These are phyloP conservation scores for Camponotus floridanus DNA, from an alignment of 1,140 invertebrate genomes.

Conservation along the genomic window DNA sequence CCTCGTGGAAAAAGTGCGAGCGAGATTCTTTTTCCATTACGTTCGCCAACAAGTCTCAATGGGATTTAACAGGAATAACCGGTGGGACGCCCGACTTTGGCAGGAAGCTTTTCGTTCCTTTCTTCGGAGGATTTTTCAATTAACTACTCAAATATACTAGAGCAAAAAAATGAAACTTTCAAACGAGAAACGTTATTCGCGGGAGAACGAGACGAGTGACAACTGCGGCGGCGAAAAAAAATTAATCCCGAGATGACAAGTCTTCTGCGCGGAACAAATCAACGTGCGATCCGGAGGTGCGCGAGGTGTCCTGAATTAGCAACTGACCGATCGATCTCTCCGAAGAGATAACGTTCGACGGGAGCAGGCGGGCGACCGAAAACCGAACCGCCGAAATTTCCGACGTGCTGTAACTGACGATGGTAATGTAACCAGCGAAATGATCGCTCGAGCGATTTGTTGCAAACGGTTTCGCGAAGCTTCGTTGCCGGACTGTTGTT, in stretches of 20 bases:
- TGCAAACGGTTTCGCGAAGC: conserved; percentile 42
- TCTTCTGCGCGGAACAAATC: background rate
- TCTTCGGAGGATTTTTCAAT: conserved; percentile 1
- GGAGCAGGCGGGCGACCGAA: conserved; percentile 11
- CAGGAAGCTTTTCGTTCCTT: background rate
- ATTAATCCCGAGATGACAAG: too few relatives aligned
- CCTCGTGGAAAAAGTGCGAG: background rate
- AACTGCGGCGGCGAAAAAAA: background rate
- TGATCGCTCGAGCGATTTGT: conserved; percentile 49
- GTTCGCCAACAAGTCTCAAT: conserved; percentile 15
- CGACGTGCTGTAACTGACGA: conserved; percentile 48
- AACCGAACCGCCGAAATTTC: conserved; percentile 66
- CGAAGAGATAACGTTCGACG: background rate
- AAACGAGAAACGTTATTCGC: too few relatives aligned
- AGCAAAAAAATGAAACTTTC: background rate
- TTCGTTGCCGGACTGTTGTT: conserved; percentile 76
- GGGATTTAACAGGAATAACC: conserved; percentile 23
- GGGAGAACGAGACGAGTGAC: background rate
- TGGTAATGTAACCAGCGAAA: conserved; percentile 38
- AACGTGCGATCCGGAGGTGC: background rate
- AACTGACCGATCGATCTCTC: conserved; percentile 11
- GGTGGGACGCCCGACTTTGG: background rate
- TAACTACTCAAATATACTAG: background rate
- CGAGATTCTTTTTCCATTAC: conserved; percentile 10
- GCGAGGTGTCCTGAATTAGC: conserved; percentile 1